Evolutionary conservation across 1,140 invertebrate species (phyloP).

Genomic region (Zaprionus vittiger): DNA sequence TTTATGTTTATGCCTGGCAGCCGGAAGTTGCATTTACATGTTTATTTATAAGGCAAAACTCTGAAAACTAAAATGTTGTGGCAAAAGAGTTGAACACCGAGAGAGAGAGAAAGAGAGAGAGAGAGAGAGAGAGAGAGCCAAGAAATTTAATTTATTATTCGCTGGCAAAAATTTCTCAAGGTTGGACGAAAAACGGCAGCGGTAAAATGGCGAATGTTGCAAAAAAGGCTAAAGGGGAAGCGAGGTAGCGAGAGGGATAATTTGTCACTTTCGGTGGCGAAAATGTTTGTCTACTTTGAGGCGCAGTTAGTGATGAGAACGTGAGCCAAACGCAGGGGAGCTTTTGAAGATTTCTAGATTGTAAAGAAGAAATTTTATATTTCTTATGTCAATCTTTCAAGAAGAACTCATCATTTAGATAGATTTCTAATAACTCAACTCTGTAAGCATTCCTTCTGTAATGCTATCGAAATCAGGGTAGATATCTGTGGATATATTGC

Average conservation of each 20-base stretch:
- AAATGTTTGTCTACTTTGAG: constrained; percentile 39
- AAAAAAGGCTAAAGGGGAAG: neutral
- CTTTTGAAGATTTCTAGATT: neutral
- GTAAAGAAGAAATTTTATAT: neutral
- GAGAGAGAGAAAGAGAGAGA: neutral
- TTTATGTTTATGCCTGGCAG: constrained; percentile 20
- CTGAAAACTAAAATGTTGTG: constrained; percentile 17
- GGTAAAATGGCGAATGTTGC: constrained; percentile 21
- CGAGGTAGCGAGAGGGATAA: constrained; percentile 4
- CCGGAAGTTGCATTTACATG: constrained; percentile 8
- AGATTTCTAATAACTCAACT: too few relatives aligned
- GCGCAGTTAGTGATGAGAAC: constrained; percentile 15
- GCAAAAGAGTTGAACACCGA: neutral
- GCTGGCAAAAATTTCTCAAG: constrained; percentile 38
- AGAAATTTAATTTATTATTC: constrained; percentile 53
- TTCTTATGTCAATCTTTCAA: too few relatives aligned
- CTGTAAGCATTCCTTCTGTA: too few relatives aligned
- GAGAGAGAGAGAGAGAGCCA: neutral
- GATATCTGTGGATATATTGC: neutral
- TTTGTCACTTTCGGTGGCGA: constrained; percentile 42
- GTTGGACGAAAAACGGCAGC: constrained; percentile 33
- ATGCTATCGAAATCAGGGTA: neutral
- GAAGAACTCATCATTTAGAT: too few relatives aligned
- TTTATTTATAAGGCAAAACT: constrained; percentile 46
- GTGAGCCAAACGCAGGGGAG: neutral